A percentile compares a stretch with the other conserved stretches of the same genome.
Conservation (phyloP, 2,888 invertebrate species). For the Mythimna loreyi region DNA sequence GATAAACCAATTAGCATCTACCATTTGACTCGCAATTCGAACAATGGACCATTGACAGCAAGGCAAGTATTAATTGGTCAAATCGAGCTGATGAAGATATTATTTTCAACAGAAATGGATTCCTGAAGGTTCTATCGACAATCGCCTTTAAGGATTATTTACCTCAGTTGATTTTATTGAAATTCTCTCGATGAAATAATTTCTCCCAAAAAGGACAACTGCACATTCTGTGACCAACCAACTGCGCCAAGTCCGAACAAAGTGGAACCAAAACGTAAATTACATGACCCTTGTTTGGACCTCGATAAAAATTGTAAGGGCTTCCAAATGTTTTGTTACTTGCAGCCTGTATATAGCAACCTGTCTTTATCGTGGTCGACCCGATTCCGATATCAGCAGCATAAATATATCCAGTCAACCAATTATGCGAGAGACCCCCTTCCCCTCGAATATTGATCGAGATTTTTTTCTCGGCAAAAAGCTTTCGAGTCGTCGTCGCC, state of each 20-base stretch:
- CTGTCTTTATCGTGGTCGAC: slow-evolving; percentile 59
- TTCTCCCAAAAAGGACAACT: not conserved
- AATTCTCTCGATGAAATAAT: not conserved
- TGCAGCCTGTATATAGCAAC: slow-evolving; percentile 71
- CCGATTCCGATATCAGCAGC: slow-evolving; percentile 75
- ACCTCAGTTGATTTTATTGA: not conserved
- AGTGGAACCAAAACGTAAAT: slow-evolving; percentile 20
- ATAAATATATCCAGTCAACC: slow-evolving; percentile 81
- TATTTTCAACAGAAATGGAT: not conserved
- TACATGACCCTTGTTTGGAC: slow-evolving; percentile 20
- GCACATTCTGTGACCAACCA: slow-evolving; percentile 7
- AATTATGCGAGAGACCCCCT: slow-evolving; percentile 81
- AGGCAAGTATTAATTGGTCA: not conserved
- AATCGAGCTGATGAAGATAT: not conserved
- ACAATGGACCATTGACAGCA: not conserved
- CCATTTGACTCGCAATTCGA: not conserved
- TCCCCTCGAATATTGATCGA: slow-evolving; percentile 85
- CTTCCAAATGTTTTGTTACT: slow-evolving; percentile 66
- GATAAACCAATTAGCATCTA: not conserved
- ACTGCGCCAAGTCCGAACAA: slow-evolving; percentile 17
- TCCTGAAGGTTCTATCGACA: not conserved
- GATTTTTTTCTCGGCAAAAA: slow-evolving; percentile 83
- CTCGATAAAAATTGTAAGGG: slow-evolving; percentile 55
- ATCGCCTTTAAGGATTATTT: not conserved
- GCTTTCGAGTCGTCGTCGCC: slow-evolving; percentile 76